Evolutionary conservation across 2,113 vertebrate species (phyloP).

Genomic region (Blennius ocellaris): DNA sequence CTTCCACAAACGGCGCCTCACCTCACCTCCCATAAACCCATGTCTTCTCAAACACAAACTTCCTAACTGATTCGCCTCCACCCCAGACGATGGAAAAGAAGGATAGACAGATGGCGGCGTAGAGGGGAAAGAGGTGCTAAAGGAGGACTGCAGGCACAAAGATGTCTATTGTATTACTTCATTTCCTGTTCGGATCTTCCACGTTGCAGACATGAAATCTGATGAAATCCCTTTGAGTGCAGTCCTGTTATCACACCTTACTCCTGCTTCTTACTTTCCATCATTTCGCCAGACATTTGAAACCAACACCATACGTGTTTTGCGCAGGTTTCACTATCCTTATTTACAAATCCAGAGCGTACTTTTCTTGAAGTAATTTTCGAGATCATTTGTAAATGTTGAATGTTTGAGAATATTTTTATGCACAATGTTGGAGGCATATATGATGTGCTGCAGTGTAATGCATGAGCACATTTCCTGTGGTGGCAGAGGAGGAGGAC

Average conservation of each 20-base stretch:
- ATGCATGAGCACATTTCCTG: background rate
- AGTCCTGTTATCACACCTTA: slow-evolving; percentile 6
- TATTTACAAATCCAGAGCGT: background rate
- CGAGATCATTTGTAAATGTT: background rate
- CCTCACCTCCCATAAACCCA: slow-evolving; percentile 60
- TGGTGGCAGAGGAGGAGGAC: background rate
- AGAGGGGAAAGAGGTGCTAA: slow-evolving; percentile 34
- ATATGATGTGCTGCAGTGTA: background rate
- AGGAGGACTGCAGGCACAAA: slow-evolving; percentile 50
- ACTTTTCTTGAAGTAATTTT: background rate
- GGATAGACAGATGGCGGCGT: slow-evolving; percentile 41
- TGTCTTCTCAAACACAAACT: slow-evolving; percentile 41
- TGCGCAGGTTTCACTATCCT: background rate
- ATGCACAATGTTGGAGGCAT: background rate
- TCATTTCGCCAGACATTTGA: slow-evolving; percentile 46
- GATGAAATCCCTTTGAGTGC: too few relatives aligned
- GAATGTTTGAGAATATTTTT: too few relatives aligned
- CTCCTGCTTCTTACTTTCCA: slow-evolving; percentile 38
- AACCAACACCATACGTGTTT: background rate
- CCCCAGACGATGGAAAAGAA: slow-evolving; percentile 47
- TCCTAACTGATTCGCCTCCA: slow-evolving; percentile 45
- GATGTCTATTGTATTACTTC: slow-evolving; percentile 69
- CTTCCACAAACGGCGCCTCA: slow-evolving; percentile 67
- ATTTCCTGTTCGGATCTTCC: slow-evolving; percentile 73
- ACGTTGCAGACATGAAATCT: slow-evolving; percentile 49